Evolutionary conservation across 2,888 invertebrate species (phyloP).

Genomic region (Atrina japonica): DNA sequence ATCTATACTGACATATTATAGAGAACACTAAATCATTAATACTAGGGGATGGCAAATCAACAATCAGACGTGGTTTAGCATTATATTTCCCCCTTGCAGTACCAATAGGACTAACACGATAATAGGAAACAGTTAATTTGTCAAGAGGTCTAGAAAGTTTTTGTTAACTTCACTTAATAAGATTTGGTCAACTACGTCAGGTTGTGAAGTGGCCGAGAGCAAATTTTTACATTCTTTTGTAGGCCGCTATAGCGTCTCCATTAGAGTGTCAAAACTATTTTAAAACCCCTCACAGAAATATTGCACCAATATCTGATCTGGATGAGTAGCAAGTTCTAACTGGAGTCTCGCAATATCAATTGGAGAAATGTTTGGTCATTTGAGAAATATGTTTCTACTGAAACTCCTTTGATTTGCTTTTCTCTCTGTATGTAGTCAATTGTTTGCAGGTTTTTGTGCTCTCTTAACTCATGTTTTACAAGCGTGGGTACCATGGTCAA

Average conservation of each 20-base stretch:
- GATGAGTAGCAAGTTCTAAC: conserved; percentile 10
- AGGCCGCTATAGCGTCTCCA: not conserved
- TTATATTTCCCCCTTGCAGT: no score
- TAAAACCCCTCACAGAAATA: conserved; percentile 20
- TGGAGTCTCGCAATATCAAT: not conserved
- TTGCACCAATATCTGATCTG: conserved; percentile 7
- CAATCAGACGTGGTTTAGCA: conserved; percentile 40
- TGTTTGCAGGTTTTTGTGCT: no score
- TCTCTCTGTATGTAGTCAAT: no score
- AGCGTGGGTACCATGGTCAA: not conserved
- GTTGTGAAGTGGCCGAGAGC: not conserved
- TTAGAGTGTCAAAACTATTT: conserved; percentile 14
- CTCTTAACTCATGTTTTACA: not conserved
- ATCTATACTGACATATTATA: no score
- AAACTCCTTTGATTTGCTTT: no score
- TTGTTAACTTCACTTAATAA: conserved; percentile 5
- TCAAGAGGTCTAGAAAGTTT: conserved; percentile 7
- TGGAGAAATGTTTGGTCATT: not conserved
- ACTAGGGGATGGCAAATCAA: conserved; percentile 52
- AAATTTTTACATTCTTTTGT: conserved; percentile 20
- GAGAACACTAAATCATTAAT: conserved; percentile 25
- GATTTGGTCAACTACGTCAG: conserved; percentile 10
- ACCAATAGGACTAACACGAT: conserved; percentile 21
- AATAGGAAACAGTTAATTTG: not conserved
- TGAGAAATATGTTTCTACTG: not conserved